Conservation (phyloP, 1,140 invertebrate genomes). For the Eriocheir sinensis region DNA sequence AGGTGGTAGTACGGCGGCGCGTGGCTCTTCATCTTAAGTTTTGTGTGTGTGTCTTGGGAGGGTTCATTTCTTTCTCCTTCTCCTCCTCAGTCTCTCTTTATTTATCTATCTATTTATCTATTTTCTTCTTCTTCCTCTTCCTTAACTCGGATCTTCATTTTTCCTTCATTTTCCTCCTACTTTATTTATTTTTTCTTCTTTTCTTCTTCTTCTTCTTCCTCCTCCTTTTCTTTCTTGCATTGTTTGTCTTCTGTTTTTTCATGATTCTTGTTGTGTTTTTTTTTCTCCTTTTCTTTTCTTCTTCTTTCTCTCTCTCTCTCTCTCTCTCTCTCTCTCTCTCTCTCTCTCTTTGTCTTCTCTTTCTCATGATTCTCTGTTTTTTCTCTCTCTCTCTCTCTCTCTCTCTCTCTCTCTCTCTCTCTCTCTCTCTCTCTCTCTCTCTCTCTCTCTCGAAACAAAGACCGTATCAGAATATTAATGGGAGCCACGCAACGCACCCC, state of each 20-base stretch:
- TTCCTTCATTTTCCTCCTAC: background rate
- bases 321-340: background rate
- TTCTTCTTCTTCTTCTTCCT: slow-evolving; percentile 16
- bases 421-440: background rate
- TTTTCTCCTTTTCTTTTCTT: background rate
- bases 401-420: background rate
- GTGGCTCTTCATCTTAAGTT: no score
- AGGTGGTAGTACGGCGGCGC: no score
- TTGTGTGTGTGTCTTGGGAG: no score
- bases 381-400: background rate
- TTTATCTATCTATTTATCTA: no score
- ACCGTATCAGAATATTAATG: no score
- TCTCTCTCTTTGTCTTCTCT: background rate
- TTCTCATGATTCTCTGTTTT: background rate
- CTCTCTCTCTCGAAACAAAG: no score
- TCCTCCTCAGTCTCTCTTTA: background rate
- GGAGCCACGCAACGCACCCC: no score
- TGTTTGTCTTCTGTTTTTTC: background rate
- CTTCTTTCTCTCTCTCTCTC: background rate
- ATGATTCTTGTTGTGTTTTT: background rate
- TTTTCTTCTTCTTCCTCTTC: background rate
- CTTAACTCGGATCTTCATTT: background rate
- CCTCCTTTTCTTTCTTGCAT: background rate
- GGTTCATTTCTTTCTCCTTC: background rate
- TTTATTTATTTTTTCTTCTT: background rate